Conservation (phyloP, 2,888 invertebrate species). For the Cephus nigrinus region DNA sequence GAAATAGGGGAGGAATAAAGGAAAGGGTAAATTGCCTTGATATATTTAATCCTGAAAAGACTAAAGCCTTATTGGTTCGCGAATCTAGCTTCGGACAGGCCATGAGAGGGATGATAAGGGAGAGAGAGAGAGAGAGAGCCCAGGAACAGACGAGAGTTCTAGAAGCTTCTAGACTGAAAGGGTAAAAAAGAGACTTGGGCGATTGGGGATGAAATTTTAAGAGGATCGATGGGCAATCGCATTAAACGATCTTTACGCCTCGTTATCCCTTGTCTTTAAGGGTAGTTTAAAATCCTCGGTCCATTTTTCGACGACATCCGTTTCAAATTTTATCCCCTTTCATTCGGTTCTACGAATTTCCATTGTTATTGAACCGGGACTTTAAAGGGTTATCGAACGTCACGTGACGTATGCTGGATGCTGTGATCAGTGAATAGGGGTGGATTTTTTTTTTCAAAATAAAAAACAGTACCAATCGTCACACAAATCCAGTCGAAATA, state of each 20-base stretch:
- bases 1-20: slow-evolving; percentile 19
- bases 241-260: slow-evolving; percentile 61
- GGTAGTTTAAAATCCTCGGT: slow-evolving; percentile 5
- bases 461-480: neutral
- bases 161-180: neutral
- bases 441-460: neutral
- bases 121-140: too few relatives aligned
- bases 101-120: slow-evolving; percentile 40
- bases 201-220: slow-evolving; percentile 29
- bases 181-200: neutral
- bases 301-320: slow-evolving; percentile 19
- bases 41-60: slow-evolving; percentile 59
- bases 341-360: slow-evolving; percentile 21
- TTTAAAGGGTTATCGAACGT: neutral
- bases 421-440: neutral
- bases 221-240: slow-evolving; percentile 59
- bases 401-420: neutral
- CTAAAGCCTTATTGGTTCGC: slow-evolving; percentile 58
- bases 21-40: slow-evolving; percentile 55
- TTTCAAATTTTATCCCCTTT: slow-evolving; percentile 36
- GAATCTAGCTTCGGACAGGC: slow-evolving; percentile 11
- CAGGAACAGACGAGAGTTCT: neutral
- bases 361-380: neutral
- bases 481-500: neutral
- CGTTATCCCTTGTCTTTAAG: slow-evolving; percentile 56